Conservation (phyloP, 2,113 vertebrate genomes). For the Chionodraco myersi region DNA sequence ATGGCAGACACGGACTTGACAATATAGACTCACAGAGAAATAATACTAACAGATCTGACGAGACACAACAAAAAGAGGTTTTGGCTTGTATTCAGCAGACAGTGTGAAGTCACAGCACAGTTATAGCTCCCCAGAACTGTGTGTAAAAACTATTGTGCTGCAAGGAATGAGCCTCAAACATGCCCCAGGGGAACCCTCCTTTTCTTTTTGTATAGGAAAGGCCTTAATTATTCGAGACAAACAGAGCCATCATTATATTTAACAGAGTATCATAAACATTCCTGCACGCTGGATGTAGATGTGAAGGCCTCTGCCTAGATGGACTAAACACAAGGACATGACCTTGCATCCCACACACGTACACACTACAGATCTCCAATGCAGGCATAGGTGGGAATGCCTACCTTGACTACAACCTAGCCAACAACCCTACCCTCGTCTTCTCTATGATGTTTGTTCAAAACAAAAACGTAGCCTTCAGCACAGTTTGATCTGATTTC, state of each 20-base stretch:
- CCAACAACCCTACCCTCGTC: conserved; percentile 26
- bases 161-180: conserved; percentile 46
- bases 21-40: too few species aligned
- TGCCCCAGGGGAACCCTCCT: conserved; percentile 55
- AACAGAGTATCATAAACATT: conserved; percentile 76
- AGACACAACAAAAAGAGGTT: conserved; percentile 31
- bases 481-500: background rate
- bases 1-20: too few species aligned
- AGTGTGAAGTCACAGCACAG: conserved; percentile 51
- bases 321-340: conserved; percentile 44
- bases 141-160: conserved; percentile 63
- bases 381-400: conserved; percentile 39
- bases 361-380: conserved; percentile 21
- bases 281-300: conserved; percentile 56
- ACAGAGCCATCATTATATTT: conserved; percentile 71
- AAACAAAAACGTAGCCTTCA: conserved; percentile 5
- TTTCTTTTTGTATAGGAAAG: conserved; percentile 69
- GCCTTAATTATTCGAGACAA: conserved; percentile 70
- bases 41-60: too few species aligned
- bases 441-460: conserved; percentile 4
- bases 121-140: conserved; percentile 49
- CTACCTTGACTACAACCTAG: conserved; percentile 18
- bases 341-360: conserved; percentile 40
- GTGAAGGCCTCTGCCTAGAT: too few species aligned
- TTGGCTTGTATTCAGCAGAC: conserved; percentile 63